A percentile compares a stretch with the other conserved stretches of the same genome.
Conservation (phyloP, 35 echinoderm and acorn worm genomes). For the Holothuria glaberrima region DNA sequence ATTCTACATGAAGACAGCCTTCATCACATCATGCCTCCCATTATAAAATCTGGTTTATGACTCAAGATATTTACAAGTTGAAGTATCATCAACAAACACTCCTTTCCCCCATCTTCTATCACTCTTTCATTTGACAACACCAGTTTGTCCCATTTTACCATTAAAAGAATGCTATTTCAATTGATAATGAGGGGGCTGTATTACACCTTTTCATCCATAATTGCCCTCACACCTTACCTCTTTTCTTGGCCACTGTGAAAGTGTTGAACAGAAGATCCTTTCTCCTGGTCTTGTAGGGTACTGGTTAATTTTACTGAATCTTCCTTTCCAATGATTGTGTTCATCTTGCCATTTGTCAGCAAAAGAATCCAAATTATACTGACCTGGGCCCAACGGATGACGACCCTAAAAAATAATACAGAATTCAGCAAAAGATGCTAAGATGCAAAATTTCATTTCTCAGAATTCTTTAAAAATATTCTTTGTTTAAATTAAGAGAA, state of each 20-base stretch:
- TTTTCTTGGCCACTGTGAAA: constrained; percentile 95
- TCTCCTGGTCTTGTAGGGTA: constrained; percentile 86
- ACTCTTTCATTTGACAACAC: too few relatives aligned
- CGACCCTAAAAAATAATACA: constrained; percentile 67
- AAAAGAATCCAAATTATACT: constrained; percentile 90
- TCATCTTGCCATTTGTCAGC: constrained; percentile 94
- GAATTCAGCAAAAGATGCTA: background rate
- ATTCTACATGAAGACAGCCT: too few relatives aligned
- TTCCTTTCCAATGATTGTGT: constrained; percentile 82
- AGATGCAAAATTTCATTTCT: background rate
- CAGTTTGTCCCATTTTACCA: too few relatives aligned
- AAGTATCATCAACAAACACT: too few relatives aligned
- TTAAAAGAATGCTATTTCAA: too few relatives aligned
- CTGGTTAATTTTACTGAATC: constrained; percentile 81
- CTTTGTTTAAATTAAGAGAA: background rate
- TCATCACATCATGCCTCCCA: too few relatives aligned
- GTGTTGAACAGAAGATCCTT: constrained; percentile 86
- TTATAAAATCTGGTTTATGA: too few relatives aligned
- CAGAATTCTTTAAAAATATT: too few relatives aligned
- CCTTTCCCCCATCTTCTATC: too few relatives aligned
- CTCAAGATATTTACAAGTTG: too few relatives aligned
- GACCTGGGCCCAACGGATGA: constrained; percentile 84
- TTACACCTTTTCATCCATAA: too few relatives aligned
- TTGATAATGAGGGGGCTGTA: too few relatives aligned
- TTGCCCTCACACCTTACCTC: constrained; percentile 54